Conservation (phyloP, 2,888 invertebrate genomes). For the Pheosia gnoma region DNA sequence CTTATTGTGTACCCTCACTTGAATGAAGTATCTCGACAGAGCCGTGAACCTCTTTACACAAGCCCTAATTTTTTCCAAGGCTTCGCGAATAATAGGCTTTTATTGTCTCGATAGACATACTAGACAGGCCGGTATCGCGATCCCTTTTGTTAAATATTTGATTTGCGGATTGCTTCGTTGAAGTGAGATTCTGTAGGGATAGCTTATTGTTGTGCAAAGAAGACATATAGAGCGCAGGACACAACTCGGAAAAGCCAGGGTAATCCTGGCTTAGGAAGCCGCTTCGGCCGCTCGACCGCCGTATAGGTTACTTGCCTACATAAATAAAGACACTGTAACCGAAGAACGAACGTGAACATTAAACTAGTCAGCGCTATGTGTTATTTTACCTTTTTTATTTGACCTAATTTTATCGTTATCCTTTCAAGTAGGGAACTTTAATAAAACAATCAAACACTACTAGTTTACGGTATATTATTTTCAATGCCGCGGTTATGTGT, state of each 20-base stretch:
- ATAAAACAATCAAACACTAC: too few relatives aligned
- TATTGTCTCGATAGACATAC: constrained; percentile 22
- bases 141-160: constrained; percentile 30
- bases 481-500: not conserved
- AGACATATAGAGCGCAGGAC: constrained; percentile 38
- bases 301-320: constrained; percentile 30
- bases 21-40: constrained; percentile 44
- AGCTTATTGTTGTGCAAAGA: constrained; percentile 39
- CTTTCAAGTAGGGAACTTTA: not conserved
- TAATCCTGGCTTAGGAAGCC: constrained; percentile 66
- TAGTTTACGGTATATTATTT: too few relatives aligned
- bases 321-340: constrained; percentile 18
- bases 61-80: constrained; percentile 47
- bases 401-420: not conserved
- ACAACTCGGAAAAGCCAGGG: constrained; percentile 46
- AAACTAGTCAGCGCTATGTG: constrained; percentile 4
- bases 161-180: constrained; percentile 20
- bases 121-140: constrained; percentile 20
- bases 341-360: constrained; percentile 10
- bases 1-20: constrained; percentile 55
- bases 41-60: constrained; percentile 45
- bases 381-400: constrained; percentile 1
- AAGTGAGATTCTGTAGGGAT: constrained; percentile 29
- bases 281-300: constrained; percentile 29
- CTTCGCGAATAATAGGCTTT: constrained; percentile 29